Percentiles rank a stretch among this genome's conserved stretches.
Conservation (phyloP, 2,113 vertebrate genomes). For the Rousettus leschenaultii region DNA sequence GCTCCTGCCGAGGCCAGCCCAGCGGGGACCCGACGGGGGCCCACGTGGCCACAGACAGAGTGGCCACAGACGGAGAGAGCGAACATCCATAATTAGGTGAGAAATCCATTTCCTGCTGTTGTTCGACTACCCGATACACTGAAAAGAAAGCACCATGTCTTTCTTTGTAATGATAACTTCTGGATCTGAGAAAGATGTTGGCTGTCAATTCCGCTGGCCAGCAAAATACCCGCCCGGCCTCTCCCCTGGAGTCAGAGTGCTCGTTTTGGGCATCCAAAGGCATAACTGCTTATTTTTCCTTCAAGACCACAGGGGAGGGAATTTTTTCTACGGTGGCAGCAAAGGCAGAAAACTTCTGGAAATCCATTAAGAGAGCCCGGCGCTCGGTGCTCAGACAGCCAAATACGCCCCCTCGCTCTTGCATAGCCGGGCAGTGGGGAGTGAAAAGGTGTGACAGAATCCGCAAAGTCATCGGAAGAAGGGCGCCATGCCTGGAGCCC, state of each 20-base stretch:
- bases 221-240: accelerated
- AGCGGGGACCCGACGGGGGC: accelerated
- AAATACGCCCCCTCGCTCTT: too few species aligned
- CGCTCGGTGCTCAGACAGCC: neutral
- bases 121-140: accelerated
- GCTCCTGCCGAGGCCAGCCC: neutral
- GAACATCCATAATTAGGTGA: neutral
- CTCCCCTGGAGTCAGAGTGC: neutral
- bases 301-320: neutral
- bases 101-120: neutral
- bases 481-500: neutral
- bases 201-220: neutral
- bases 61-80: accelerated
- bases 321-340: accelerated
- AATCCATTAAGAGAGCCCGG: neutral
- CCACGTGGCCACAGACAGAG: too few species aligned
- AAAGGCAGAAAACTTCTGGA: neutral
- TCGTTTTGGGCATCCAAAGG: neutral
- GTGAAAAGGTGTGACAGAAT: accelerated
- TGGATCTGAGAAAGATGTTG: neutral
- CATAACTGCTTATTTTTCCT: neutral
- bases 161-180: neutral
- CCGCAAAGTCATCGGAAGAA: neutral
- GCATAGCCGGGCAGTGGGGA: accelerated
- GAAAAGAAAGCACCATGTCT: neutral